phyloP scores from a whole-genome alignment of 2,113 vertebrate species.

The Fukomys damarensis region DNA sequence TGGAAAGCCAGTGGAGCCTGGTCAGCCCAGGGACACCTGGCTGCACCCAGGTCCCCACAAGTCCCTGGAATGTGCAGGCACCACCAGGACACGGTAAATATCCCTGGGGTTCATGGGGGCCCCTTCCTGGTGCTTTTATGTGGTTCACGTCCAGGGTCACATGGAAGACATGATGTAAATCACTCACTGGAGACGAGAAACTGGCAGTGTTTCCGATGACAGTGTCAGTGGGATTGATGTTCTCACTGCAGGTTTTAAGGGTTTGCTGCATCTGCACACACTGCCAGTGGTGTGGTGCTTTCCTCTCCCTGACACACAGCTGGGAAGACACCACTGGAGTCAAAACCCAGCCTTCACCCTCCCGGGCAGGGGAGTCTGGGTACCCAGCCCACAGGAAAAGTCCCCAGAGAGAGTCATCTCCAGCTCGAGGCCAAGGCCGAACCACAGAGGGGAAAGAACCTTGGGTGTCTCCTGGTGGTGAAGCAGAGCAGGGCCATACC shows the following conservation, averaged over 20 bases:
- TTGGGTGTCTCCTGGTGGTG: not conserved
- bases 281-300: not conserved
- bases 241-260: not conserved
- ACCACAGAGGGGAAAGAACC: not conserved
- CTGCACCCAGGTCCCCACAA: not conserved
- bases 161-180: not conserved
- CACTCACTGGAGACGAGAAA: not conserved
- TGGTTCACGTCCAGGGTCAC: not conserved
- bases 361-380: not conserved
- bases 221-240: not conserved
- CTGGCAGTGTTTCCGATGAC: not conserved
- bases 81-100: conserved; percentile 85
- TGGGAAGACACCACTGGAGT: not conserved
- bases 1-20: conserved; percentile 78
- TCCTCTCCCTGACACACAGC: not conserved
- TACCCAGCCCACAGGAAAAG: not conserved
- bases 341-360: not conserved
- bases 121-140: not conserved
- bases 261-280: conserved; percentile 22
- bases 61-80: not conserved
- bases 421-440: not conserved
- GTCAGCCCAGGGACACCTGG: conserved; percentile 65
- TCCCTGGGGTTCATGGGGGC: fast-evolving
- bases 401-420: not conserved
- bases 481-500: not conserved